Evolutionary conservation across 2,797 vertebrate genomes (phyloP), one percentile per base, ranked within the genome.

Genomic region (Spinus pinus): DNA sequence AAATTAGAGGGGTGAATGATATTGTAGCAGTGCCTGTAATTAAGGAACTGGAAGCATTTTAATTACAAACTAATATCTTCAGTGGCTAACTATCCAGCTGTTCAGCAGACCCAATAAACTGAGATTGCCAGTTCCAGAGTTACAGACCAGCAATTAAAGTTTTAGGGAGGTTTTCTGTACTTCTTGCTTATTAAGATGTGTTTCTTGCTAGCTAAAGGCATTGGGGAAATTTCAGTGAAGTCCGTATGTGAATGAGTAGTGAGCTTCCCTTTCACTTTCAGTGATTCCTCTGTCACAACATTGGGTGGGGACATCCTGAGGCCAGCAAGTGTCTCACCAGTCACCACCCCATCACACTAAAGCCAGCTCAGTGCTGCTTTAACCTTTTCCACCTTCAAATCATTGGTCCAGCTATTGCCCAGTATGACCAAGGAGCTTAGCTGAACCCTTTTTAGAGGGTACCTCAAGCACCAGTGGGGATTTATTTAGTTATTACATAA

Each of bases 51-150:
- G 21, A 35, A 95, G 42, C 56, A 81, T 96, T 97, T 97, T 98
- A 98, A 98, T 97, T 98, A 97, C 61, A 94, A 91, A 91, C 25
- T 81, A 71, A 56, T 86, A 77, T 92, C 66, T 92, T 89, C 87
- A 56, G 74, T 75, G 75, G 35, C 73, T 97, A 96, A 94, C 20
- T n/a, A 81, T 94, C 92, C 93, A 96, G 93, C 94, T 95, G 49
- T 97, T 95, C 92, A 97, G 89, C 83, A 97, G 95, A 95, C 64
- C 90, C 0, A 0, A 50, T 96, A 88, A 91, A 95, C 60, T 2
- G 1, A 95, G 80, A 67, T 57, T 93, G 64, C 44, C 73, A 46
- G 19, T 62, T 94, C 53, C 35, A 74, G 46, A 77, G 60, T 53
- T 89, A 62, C 2, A 72, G 60, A 87, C 24, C 41, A 86, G 75